phyloP scores from a whole-genome alignment of 1,140 invertebrate species.

The Drosophila pectinifera region DNA sequence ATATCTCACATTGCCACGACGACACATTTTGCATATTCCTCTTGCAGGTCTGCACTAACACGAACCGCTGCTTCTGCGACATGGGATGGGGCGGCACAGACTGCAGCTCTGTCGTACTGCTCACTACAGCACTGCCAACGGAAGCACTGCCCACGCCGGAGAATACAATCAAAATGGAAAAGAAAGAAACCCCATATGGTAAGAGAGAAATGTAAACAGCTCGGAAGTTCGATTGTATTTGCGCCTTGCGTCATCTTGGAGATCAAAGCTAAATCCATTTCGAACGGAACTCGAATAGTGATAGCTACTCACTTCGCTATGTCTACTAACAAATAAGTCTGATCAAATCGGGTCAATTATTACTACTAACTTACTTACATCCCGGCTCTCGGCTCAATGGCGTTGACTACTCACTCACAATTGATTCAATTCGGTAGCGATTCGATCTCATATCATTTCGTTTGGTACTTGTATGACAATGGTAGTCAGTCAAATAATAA shows the following conservation, averaged over 20 bases:
- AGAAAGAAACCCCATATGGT: slow-evolving; percentile 95
- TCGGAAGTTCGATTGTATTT: slow-evolving; percentile 16
- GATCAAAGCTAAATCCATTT: slow-evolving; percentile 35
- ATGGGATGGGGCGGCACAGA: slow-evolving; percentile 94
- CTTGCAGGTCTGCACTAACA: slow-evolving; percentile 95
- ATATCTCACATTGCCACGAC: slow-evolving; percentile 21
- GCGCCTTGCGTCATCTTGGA: slow-evolving; percentile 9
- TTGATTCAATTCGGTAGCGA: slow-evolving; percentile 66
- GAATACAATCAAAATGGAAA: slow-evolving; percentile 89
- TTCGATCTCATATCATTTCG: slow-evolving; percentile 58
- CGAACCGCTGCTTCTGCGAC: slow-evolving; percentile 96
- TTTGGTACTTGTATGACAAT: slow-evolving; percentile 83
- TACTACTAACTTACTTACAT: slow-evolving; percentile 1
- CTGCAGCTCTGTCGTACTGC: slow-evolving; percentile 92
- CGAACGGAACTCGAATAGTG: slow-evolving; percentile 8
- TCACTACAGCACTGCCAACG: slow-evolving; percentile 87
- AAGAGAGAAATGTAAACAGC: slow-evolving; percentile 85
- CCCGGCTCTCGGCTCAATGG: slow-evolving; percentile 1
- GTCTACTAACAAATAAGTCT: slow-evolving; percentile 21
- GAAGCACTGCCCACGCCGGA: slow-evolving; percentile 85
- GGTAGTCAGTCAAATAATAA: slow-evolving; percentile 73
- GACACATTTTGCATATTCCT: slow-evolving; percentile 25
- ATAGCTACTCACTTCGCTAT: not conserved
- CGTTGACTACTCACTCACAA: slow-evolving; percentile 64
- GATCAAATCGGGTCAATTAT: slow-evolving; percentile 15